A percentile compares a stretch with the other conserved stretches of the same genome.
These are phyloP conservation scores for Oncorhynchus kisutch DNA, from an alignment of 2,113 vertebrate genomes.

Conservation along the genomic window DNA sequence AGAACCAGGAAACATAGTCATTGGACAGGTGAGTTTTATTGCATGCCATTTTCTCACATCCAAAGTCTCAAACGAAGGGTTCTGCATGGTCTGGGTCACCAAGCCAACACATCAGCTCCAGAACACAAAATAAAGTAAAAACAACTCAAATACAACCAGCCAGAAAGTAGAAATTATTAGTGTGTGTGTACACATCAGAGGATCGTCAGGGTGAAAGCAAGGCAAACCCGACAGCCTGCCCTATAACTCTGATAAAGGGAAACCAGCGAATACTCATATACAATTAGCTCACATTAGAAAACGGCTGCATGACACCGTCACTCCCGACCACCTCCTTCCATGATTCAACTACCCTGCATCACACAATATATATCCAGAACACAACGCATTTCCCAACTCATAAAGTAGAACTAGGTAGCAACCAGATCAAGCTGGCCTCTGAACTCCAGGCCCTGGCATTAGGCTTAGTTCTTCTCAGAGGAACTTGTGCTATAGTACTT, in stretches of 20 bases:
- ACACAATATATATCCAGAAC: slow-evolving; percentile 4
- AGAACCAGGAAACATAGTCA: slow-evolving; percentile 9
- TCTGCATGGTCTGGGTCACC: slow-evolving; percentile 24
- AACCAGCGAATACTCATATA: not conserved
- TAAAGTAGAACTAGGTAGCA: not conserved
- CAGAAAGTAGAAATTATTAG: slow-evolving; percentile 4
- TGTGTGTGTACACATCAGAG: not conserved
- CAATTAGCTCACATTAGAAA: not conserved
- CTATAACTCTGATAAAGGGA: not conserved
- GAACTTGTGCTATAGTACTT: not conserved
- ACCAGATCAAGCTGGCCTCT: not conserved
- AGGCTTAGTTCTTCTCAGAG: not conserved
- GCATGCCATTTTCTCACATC: slow-evolving; percentile 57
- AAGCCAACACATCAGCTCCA: slow-evolving; percentile 9
- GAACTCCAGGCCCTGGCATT: not conserved
- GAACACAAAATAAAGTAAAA: slow-evolving; percentile 1
- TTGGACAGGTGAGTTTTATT: slow-evolving; percentile 69
- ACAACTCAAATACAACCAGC: not conserved
- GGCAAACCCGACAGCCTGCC: slow-evolving; percentile 10
- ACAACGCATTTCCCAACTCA: not conserved
- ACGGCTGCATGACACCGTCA: not conserved
- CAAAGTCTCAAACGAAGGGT: slow-evolving; percentile 5
- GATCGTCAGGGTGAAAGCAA: slow-evolving; percentile 16
- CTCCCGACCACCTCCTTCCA: not conserved
- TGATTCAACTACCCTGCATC: not conserved